A percentile compares a stretch with the other conserved stretches of the same genome.
phyloP scores from a whole-genome alignment of 2,113 vertebrate species.

The Mirounga angustirostris region DNA sequence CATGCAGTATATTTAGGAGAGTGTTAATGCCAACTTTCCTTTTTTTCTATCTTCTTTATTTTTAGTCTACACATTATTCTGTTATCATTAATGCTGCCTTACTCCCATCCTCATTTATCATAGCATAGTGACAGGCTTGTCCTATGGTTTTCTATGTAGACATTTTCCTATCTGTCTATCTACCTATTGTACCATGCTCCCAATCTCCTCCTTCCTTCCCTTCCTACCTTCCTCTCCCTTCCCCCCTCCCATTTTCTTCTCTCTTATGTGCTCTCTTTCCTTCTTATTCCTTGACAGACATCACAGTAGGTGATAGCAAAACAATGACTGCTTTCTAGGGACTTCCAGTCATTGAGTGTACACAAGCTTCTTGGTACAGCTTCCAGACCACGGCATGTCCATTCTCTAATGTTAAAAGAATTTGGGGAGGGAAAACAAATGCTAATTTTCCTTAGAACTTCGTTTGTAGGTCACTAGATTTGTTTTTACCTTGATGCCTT shows the following conservation, averaged over 20 bases:
- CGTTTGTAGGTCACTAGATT: not conserved
- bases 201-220: too few relatives aligned
- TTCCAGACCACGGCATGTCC: not conserved
- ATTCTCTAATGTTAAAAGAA: not conserved
- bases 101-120: not conserved
- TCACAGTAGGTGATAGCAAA: not conserved
- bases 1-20: not conserved
- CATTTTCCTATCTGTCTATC: not conserved
- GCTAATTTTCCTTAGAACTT: not conserved
- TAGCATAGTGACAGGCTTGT: not conserved
- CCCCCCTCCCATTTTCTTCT: too few relatives aligned
- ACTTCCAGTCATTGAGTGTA: not conserved
- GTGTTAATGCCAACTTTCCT: not conserved
- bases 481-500: not conserved
- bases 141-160: not conserved
- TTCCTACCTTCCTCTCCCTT: not conserved
- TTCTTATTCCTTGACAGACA: not conserved
- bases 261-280: not conserved
- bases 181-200: not conserved
- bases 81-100: not conserved
- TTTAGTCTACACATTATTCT: not conserved
- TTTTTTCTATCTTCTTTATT: not conserved
- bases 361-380: accelerated
- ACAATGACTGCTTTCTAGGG: not conserved
- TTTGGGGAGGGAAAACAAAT: not conserved